phyloP scores from a whole-genome alignment of 2,888 invertebrate genomes.

The Lypha dubia region DNA sequence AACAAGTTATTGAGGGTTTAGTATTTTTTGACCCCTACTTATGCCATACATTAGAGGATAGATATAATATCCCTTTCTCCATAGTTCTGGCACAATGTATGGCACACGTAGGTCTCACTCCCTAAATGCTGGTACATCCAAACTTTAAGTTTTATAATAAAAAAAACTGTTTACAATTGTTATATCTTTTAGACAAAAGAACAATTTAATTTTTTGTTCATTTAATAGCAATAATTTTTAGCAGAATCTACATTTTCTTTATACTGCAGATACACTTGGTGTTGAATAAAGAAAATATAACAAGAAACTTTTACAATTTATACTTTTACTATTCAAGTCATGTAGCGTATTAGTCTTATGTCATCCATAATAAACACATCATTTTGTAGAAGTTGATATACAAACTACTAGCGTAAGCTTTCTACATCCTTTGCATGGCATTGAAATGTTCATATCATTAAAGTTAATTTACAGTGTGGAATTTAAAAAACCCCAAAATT shows the following conservation, averaged over 20 bases:
- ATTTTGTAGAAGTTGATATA: neutral
- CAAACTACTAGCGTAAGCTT: conserved; percentile 6
- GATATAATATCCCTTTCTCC: too few relatives aligned
- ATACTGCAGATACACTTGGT: conserved; percentile 26
- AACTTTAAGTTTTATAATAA: too few relatives aligned
- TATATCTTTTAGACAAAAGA: neutral
- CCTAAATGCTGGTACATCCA: too few relatives aligned
- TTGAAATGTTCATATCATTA: conserved; percentile 30
- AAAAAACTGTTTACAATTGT: neutral
- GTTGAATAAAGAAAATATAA: neutral
- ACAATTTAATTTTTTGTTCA: neutral
- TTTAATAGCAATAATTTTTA: neutral
- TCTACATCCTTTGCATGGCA: neutral
- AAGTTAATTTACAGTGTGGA: neutral
- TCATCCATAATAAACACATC: conserved; percentile 45
- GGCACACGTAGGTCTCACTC: too few relatives aligned
- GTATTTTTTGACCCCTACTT: too few relatives aligned
- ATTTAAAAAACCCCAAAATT: too few relatives aligned
- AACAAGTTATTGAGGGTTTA: too few relatives aligned
- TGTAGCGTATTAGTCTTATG: conserved; percentile 50
- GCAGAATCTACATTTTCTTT: conserved; percentile 54
- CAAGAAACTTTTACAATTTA: conserved; percentile 38
- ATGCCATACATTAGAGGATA: too few relatives aligned
- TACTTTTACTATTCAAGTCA: conserved; percentile 60
- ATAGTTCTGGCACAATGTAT: too few relatives aligned